Base-by-base conservation (phyloP, 2,113 vertebrate genomes). In the Octodon degus region DNA sequence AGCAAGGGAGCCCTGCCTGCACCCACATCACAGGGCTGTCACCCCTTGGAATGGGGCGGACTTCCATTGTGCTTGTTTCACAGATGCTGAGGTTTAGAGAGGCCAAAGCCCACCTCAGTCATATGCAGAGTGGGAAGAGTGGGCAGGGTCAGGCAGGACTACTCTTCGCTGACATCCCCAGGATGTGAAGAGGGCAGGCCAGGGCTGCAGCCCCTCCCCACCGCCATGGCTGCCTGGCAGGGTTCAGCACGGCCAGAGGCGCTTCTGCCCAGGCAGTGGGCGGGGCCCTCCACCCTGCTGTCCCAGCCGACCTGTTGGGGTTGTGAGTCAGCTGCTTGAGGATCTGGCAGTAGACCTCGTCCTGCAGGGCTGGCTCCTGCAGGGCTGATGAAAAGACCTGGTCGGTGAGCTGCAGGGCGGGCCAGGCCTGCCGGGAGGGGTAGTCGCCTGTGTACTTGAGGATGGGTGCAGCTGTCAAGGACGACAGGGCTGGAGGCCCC, bases 401-500 rank as follows among this genome's bases (percentile, higher is more conserved):
- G 97, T 99, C 99, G 0, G 99, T 99, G 97, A 99, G 99, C 92
- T 99, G 99, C 1, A 98, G 89, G 0, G 98, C 98, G 88, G 97
- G 98, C 97, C 98, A 98, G 62, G 97, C 50, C 97, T 99, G 99
- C 93, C 99, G 99, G 34, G 99, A 98, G 12, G 99, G 99, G 94
- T 99, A 99, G 98, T 99, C 99, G 0, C 99, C 99, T 99, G 99
- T 99, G 93, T 99, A 99, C 98, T 99, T 99, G 98, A 99, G 98
- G 97, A 99, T 99, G 76, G 99, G 99, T 99, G 55, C 43, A 17
- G 5, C 67, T 6, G 98, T 99, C 98, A 99, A 99, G 98, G 91
- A 97, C 94, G 96, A 98, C n/a, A 96, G 14, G 0, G 5, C n/a
- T 2, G 0, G 30, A 22, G 5, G 34, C 27, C 87, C 25, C 62